These are phyloP conservation scores for Dryobotodes eremita DNA, from an alignment of 2,888 invertebrate species.

Conservation along the genomic window DNA sequence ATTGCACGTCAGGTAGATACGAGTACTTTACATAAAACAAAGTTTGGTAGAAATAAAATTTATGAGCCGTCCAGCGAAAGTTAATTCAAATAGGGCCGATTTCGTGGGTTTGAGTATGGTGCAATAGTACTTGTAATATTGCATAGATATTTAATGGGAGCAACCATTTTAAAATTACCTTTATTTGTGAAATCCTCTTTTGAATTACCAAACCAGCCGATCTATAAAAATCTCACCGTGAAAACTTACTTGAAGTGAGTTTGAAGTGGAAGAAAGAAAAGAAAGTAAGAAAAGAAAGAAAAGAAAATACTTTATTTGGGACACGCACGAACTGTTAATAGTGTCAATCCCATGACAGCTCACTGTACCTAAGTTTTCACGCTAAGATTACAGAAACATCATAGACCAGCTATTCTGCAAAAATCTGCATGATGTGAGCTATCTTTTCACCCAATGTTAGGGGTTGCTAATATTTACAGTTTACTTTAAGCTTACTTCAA, in stretches of 20 bases:
- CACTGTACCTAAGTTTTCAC: neutral
- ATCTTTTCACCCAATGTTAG: neutral
- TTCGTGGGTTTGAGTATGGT: constrained; percentile 11
- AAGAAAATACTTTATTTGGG: too few relatives aligned
- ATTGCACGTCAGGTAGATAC: constrained; percentile 32
- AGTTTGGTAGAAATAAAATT: constrained; percentile 49
- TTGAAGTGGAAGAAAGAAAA: too few relatives aligned
- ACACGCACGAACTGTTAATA: neutral
- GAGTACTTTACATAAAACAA: constrained; percentile 48
- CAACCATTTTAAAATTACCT: neutral
- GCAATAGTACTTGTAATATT: constrained; percentile 30
- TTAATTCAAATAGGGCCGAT: constrained; percentile 44
- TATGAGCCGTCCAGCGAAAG: constrained; percentile 63
- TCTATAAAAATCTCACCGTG: neutral
- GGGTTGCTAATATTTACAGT: neutral
- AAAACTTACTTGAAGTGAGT: neutral
- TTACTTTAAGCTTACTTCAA: neutral
- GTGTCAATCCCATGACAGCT: neutral
- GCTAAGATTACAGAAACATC: neutral
- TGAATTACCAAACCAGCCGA: neutral
- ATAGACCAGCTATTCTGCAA: neutral
- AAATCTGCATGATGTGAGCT: neutral
- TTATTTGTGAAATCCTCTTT: neutral
- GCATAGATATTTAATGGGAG: neutral
- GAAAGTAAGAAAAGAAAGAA: too few relatives aligned